These are phyloP conservation scores for Ciconia boyciana DNA, from an alignment of 2,113 vertebrate species.

Conservation along the genomic window DNA sequence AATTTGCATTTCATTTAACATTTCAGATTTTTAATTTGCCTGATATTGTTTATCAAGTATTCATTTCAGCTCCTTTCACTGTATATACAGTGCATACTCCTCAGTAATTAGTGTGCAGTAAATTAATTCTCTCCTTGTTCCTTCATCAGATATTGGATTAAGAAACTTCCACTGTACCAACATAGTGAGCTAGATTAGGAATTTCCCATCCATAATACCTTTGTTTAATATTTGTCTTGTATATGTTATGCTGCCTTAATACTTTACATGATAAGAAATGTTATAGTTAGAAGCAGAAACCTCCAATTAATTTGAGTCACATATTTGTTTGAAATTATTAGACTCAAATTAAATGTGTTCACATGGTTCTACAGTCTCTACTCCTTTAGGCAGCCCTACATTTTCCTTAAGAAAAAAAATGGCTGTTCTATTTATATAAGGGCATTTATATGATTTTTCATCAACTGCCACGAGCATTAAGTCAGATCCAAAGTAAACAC, in stretches of 20 bases:
- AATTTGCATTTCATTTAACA: slow-evolving; percentile 84
- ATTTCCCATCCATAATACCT: slow-evolving; percentile 61
- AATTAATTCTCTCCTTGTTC: slow-evolving; percentile 78
- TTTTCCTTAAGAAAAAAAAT: not conserved
- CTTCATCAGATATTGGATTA: slow-evolving; percentile 79
- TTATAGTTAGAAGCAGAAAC: slow-evolving; percentile 57
- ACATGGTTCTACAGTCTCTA: not conserved
- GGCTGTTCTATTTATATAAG: not conserved
- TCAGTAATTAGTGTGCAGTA: slow-evolving; percentile 77
- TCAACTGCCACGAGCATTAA: not conserved
- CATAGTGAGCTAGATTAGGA: slow-evolving; percentile 57
- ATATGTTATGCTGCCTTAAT: slow-evolving; percentile 51
- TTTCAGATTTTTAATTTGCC: slow-evolving; percentile 80
- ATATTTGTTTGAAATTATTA: slow-evolving; percentile 49
- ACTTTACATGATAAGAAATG: slow-evolving; percentile 56
- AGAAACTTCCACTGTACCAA: slow-evolving; percentile 69
- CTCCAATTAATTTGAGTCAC: slow-evolving; percentile 45
- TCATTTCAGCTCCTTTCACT: slow-evolving; percentile 74
- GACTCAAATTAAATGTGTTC: not conserved
- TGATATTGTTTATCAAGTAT: slow-evolving; percentile 83
- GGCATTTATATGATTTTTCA: slow-evolving; percentile 6
- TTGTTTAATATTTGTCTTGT: slow-evolving; percentile 62
- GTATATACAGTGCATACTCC: slow-evolving; percentile 68
- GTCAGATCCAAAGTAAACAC: slow-evolving; percentile 21
- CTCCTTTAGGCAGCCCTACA: not conserved